A percentile compares a stretch with the other conserved stretches of the same genome.
These are phyloP conservation scores for Periophthalmus modestus DNA, from an alignment of 2,113 vertebrate species.

Conservation along the genomic window DNA sequence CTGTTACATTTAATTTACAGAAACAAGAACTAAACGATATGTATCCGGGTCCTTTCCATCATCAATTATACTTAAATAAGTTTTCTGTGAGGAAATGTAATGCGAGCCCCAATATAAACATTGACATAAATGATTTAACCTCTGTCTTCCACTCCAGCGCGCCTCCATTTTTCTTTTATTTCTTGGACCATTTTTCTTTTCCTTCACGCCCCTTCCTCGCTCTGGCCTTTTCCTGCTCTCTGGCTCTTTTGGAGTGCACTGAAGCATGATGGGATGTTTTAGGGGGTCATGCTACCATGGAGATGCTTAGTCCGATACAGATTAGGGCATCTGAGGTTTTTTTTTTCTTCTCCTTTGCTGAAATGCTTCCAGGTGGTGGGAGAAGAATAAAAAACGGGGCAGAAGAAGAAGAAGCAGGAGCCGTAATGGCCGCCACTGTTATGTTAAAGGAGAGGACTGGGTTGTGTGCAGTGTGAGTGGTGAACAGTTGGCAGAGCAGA, in stretches of 20 bases:
- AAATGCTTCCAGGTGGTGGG: conserved; percentile 50
- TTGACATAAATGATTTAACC: conserved; percentile 42
- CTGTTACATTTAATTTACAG: too few relatives aligned
- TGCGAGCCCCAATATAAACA: conserved; percentile 37
- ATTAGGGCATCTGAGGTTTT: conserved; percentile 52
- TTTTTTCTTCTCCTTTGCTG: conserved; percentile 1
- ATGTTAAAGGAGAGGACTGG: conserved; percentile 35
- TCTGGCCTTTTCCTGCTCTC: conserved; percentile 36
- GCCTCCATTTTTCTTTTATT: conserved; percentile 31
- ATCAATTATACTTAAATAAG: neutral
- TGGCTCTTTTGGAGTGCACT: conserved; percentile 64
- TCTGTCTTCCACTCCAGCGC: conserved; percentile 32
- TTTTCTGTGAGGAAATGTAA: conserved; percentile 1
- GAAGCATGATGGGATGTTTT: conserved; percentile 66
- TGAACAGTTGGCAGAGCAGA: conserved; percentile 62
- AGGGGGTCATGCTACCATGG: conserved; percentile 69
- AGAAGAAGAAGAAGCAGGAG: conserved; percentile 19
- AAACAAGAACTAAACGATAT: neutral
- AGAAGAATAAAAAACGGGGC: conserved; percentile 49
- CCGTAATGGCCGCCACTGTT: conserved; percentile 37
- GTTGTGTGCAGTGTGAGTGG: conserved; percentile 42
- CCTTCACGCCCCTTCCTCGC: conserved; percentile 20
- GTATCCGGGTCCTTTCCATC: neutral
- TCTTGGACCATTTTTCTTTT: conserved; percentile 4
- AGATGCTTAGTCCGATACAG: conserved; percentile 67